phyloP scores from a whole-genome alignment of 2,797 vertebrate species.

The Lithobates sylvaticus region DNA sequence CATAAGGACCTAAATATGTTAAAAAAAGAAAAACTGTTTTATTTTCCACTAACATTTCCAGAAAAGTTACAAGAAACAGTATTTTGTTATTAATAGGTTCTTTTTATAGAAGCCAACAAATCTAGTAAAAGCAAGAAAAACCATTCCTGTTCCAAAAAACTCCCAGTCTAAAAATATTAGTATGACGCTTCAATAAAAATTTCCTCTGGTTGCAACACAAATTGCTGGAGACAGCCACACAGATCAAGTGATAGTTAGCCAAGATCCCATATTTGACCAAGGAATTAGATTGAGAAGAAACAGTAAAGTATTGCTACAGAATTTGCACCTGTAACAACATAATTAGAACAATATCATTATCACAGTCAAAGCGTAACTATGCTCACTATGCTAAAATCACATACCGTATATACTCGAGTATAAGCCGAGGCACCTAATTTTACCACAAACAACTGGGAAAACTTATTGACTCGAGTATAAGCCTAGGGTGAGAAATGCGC shows the following conservation, averaged over 20 bases:
- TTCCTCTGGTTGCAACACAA: background rate
- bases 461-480: no score
- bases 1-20: background rate
- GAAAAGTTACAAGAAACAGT: background rate
- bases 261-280: background rate
- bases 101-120: constrained; percentile 19
- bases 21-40: background rate
- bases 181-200: background rate
- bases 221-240: background rate
- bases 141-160: constrained; percentile 12
- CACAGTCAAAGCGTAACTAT: no score
- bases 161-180: constrained; percentile 36
- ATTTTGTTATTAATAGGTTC: constrained; percentile 15
- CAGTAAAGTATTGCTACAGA: background rate
- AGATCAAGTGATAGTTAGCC: background rate
- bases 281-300: background rate
- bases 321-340: background rate
- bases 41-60: constrained; percentile 13
- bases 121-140: constrained; percentile 21
- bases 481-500: no score
- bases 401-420: no score
- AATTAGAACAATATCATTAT: no score
- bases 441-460: no score
- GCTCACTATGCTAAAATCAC: no score
- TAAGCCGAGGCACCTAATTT: no score